These are phyloP conservation scores for Caenorhabditis latens DNA, from an alignment of 1,140 invertebrate species.

Conservation along the genomic window DNA sequence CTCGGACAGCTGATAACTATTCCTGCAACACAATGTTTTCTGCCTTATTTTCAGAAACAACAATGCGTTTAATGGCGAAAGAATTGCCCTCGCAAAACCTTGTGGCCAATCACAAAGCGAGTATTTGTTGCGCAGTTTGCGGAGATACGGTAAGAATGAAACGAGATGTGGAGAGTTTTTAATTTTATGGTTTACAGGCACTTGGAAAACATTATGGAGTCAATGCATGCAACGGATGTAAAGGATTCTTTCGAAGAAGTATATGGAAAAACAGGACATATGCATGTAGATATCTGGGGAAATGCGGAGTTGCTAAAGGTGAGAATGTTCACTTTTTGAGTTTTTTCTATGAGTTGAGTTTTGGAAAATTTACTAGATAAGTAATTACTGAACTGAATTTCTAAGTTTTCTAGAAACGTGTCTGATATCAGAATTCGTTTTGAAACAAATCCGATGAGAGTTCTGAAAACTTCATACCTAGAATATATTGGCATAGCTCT, in stretches of 20 bases:
- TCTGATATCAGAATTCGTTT: too few species aligned
- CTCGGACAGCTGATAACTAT: background rate
- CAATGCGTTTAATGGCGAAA: conserved; percentile 51
- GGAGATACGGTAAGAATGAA: conserved; percentile 68
- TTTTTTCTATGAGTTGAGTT: background rate
- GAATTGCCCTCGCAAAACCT: conserved; percentile 35
- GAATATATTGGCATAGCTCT: too few species aligned
- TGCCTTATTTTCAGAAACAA: conserved; percentile 13
- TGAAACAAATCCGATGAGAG: too few species aligned
- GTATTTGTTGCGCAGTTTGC: conserved; percentile 68
- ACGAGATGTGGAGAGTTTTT: background rate
- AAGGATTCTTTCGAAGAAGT: conserved; percentile 74
- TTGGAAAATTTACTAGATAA: background rate
- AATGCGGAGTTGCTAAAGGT: conserved; percentile 72
- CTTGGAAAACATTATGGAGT: conserved; percentile 73
- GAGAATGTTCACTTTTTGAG: background rate
- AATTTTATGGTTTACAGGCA: conserved; percentile 62
- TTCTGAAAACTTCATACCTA: too few species aligned
- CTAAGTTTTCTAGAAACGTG: too few species aligned
- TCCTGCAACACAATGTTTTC: background rate
- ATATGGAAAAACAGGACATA: conserved; percentile 76
- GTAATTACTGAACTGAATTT: background rate
- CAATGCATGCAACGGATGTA: conserved; percentile 71
- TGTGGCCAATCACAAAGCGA: conserved; percentile 50
- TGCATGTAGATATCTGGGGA: conserved; percentile 70